Evolutionary conservation across 1,140 invertebrate genomes (phyloP), one percentile per base, ranked within the genome.

Genomic region (Pseudachorutes palmiensis): DNA sequence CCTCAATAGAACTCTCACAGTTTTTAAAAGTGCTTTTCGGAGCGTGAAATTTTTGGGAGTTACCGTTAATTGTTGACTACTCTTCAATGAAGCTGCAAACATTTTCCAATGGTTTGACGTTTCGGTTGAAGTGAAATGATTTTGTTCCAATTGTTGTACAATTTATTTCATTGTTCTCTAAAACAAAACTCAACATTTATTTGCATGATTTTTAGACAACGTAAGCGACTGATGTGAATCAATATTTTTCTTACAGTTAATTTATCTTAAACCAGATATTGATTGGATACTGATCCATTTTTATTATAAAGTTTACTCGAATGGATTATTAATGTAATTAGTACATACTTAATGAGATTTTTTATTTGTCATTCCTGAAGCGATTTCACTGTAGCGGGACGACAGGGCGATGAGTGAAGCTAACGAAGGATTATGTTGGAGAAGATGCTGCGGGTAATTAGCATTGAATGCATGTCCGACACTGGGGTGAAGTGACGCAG

Each of bases 341-440:
- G n/a, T n/a, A n/a, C n/a, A n/a, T 45, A 45, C 9, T 45, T 55
- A 24, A 55, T 55, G 51, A 55, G 51, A 55, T 24, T 55, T 55
- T 51, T 55, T 28, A 55, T 66, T 70, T 2, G 51, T 26, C 70
- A 70, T 70, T 55, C 41, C 70, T 24, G 69, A 68, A 0, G 69
- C 66, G 14, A 73, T 65, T 62, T 73, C 71, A 19, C 69, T 62
- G 30, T 73, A 73, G 28, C 67, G 62, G 12, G 71, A 73, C 2
- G 69, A 70, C 5, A 73, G 45, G 26, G 70, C 48, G 65, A 73
- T 70, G 12, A 73, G 65, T 14, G 71, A 73, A 2, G 71, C 69
- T 32, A 73, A 36, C 2, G 69, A 70, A 3, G 71, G 69, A 62
- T 73, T 73, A 30, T 70, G 65, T 41, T 72, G 71, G 22, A 73